Base-by-base conservation (phyloP, 2,113 vertebrate species). In the Marcusenius ussheri region DNA sequence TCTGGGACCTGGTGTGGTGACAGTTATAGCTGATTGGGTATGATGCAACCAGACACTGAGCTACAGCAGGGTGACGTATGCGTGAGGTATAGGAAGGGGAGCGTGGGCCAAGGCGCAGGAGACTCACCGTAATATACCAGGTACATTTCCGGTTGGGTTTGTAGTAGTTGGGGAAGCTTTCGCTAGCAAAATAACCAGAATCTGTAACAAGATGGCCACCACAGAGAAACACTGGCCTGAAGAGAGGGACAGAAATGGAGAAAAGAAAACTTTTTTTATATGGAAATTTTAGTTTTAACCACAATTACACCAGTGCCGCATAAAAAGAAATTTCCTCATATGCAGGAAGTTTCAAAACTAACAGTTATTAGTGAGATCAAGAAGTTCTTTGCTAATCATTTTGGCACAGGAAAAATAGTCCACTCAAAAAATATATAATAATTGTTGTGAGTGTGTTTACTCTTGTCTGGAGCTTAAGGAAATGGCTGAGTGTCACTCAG, bases 121-220 rank as follows among this genome's bases (percentile, higher is more conserved):
- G 85, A 95, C 96, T 96, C 93, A 98, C 98, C 88, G 96, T 97
- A 89, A 98, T 97, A 92, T 96, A 97, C 98, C 98, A 98, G 94
- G 93, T 94, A 93, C 98, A 98, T 91, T 95, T 97, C 84, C 95
- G 96, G 94, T 95, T 96, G 46, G 96, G 93, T 89, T 97, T 97
- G 94, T 98, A 98, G 90, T 93, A 92, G 91, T 91, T 95, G 47
- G 97, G 98, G 93, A 98, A 98, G 7, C 95, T 96, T 91, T 98
- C 97, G 17, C 97, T 98, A 92, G 95, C 98, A 91, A 98, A 95
- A 87, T 97, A 97, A 86, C 97, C 97, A 0, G 96, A 97, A 77
- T 98, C 97, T 7, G 94, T 96, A 0, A 95, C 95, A 91, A 97
- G 90, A 88, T 97, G 96, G 35, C 97, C 98, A 83, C 98, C 98